phyloP scores from a whole-genome alignment of 2,113 vertebrate genomes.

The Brevimyrus niger region DNA sequence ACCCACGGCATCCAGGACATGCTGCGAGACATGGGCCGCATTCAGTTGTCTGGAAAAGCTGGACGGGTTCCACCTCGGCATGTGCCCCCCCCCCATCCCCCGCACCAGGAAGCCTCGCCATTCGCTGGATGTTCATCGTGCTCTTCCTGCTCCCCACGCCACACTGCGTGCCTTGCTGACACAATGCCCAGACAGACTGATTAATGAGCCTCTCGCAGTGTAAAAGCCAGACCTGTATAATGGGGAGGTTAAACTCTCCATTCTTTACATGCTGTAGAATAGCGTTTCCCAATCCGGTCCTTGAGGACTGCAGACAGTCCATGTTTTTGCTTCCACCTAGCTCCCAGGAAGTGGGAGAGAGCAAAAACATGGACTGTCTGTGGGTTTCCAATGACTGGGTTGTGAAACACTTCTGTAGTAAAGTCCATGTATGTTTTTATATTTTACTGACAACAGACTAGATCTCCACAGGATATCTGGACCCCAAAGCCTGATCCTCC shows the following conservation, averaged over 20 bases:
- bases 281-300: background rate
- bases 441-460: background rate
- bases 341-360: background rate
- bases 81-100: background rate
- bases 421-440: background rate
- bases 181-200: constrained; percentile 36
- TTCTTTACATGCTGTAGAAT: background rate
- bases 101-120: constrained; percentile 13
- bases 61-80: constrained; percentile 32
- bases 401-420: background rate
- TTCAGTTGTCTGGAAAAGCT: background rate
- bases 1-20: background rate
- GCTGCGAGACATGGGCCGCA: background rate
- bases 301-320: background rate
- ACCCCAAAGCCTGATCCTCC: background rate
- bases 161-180: constrained; percentile 25
- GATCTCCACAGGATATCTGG: background rate
- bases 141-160: constrained; percentile 29
- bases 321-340: background rate
- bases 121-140: constrained; percentile 35
- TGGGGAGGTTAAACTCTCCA: background rate
- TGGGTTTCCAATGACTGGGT: background rate
- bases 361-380: background rate
- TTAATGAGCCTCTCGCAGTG: constrained; percentile 31
- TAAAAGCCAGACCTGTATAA: background rate